Percentiles rank a stretch among this genome's conserved stretches.
Conservation (phyloP, 2,797 vertebrate species). For the Cynodonichthys magdalenae region DNA sequence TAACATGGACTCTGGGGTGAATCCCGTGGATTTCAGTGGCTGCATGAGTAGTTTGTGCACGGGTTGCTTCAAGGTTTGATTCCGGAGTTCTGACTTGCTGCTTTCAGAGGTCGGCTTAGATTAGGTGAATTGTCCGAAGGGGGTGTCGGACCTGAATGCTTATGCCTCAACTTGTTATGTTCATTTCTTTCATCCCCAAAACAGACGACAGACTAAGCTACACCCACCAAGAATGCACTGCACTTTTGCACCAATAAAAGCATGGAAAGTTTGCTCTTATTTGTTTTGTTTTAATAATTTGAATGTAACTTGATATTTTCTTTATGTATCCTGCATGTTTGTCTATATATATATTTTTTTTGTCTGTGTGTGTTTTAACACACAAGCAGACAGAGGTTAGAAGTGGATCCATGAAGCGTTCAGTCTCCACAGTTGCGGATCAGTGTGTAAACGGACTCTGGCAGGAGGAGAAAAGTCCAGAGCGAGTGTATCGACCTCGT, state of each 20-base stretch:
- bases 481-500: conserved; percentile 91
- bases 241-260: conserved; percentile 37
- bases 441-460: conserved; percentile 90
- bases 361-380: conserved; percentile 24
- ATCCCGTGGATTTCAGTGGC: conserved; percentile 44
- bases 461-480: conserved; percentile 93
- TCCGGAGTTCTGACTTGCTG: conserved; percentile 26
- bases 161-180: conserved; percentile 31
- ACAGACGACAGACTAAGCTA: conserved; percentile 21
- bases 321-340: conserved; percentile 24
- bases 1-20: conserved; percentile 46
- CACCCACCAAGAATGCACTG: conserved; percentile 27
- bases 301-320: conserved; percentile 15
- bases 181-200: conserved; percentile 31
- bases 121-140: conserved; percentile 18
- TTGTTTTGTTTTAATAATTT: conserved; percentile 4
- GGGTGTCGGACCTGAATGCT: conserved; percentile 48
- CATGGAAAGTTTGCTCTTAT: conserved; percentile 27
- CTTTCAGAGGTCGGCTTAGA: conserved; percentile 32
- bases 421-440: conserved; percentile 89
- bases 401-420: conserved; percentile 89
- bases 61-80: conserved; percentile 31
- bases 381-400: conserved; percentile 83
- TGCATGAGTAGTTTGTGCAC: conserved; percentile 59
- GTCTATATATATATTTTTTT: conserved; percentile 12